These are phyloP conservation scores for Stichopus horrens DNA, from an alignment of 53 echinoderm and acorn worm species.

Conservation along the genomic window DNA sequence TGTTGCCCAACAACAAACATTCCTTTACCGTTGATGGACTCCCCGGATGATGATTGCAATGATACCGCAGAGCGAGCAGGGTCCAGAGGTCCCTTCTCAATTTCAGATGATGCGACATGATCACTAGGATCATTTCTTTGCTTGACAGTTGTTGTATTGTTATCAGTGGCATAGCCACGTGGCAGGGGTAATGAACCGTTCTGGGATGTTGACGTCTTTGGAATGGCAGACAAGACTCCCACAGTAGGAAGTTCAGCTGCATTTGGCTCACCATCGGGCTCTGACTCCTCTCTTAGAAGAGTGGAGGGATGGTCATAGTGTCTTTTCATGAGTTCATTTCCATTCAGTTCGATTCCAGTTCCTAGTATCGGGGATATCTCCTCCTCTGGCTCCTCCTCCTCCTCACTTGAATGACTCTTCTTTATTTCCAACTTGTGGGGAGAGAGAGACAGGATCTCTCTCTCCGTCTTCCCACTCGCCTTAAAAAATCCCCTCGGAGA, in stretches of 20 bases:
- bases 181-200: background rate
- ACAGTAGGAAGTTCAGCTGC: background rate
- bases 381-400: conserved; percentile 22
- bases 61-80: background rate
- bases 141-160: background rate
- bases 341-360: background rate
- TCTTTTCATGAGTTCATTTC: background rate
- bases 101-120: background rate
- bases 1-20: conserved; percentile 54
- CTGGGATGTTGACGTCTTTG: conserved; percentile 3
- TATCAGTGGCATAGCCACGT: background rate
- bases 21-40: conserved; percentile 52
- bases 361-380: conserved; percentile 28
- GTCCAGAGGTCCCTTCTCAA: background rate
- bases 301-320: background rate
- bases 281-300: conserved; percentile 30
- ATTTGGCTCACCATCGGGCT: conserved; percentile 40
- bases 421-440: background rate
- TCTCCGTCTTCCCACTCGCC: background rate
- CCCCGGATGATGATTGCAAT: background rate
- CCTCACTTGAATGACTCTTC: background rate
- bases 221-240: background rate
- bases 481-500: conserved; percentile 26
- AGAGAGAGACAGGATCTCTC: conserved; percentile 1
- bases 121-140: background rate